phyloP scores from a whole-genome alignment of 2,888 invertebrate genomes.

The Drosophila neoperkinsi region DNA sequence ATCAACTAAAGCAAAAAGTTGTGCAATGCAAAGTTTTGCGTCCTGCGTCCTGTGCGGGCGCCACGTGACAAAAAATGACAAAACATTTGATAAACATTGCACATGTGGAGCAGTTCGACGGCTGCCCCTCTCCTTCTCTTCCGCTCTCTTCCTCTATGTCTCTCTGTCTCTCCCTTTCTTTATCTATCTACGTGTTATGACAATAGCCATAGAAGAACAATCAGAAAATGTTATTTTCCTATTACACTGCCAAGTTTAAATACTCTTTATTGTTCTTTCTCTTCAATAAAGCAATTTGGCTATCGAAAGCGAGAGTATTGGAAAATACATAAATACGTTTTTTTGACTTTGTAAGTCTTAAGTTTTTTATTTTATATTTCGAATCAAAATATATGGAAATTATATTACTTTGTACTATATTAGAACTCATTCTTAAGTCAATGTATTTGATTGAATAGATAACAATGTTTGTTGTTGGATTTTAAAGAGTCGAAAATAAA shows the following conservation, averaged over 20 bases:
- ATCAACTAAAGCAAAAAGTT: conserved; percentile 63
- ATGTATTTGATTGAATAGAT: neutral
- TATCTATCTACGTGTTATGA: conserved; percentile 57
- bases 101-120: conserved; percentile 61
- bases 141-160: neutral
- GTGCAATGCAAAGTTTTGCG: conserved; percentile 69
- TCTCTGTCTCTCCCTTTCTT: conserved; percentile 5
- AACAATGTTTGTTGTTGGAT: neutral
- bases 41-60: conserved; percentile 6
- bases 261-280: conserved; percentile 20
- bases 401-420: neutral
- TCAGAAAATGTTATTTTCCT: conserved; percentile 31
- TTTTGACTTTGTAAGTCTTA: neutral
- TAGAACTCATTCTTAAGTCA: neutral
- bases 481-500: no score
- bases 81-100: conserved; percentile 79
- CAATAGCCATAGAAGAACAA: conserved; percentile 40
- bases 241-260: conserved; percentile 33
- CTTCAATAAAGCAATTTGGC: neutral
- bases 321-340: neutral
- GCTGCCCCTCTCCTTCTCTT: neutral
- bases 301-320: neutral
- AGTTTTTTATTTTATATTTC: neutral
- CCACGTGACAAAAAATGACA: conserved; percentile 76
- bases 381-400: neutral